Evolutionary conservation across 2,797 vertebrate genomes (phyloP), one percentile per base, ranked within the genome.

Genomic region (Acanthis flammea): DNA sequence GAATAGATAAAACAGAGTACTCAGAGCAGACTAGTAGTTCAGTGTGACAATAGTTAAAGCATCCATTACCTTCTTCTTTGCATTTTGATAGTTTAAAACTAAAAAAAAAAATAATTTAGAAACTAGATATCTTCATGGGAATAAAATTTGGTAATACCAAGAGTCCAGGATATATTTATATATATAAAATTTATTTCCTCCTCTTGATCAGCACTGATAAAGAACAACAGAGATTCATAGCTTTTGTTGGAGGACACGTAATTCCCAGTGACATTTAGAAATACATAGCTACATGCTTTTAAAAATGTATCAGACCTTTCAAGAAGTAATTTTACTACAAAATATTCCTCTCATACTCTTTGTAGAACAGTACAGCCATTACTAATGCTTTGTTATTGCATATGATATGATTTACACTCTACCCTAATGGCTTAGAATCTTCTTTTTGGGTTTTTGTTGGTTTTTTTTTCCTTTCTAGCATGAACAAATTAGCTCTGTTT

Each of bases 401-500:
- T 83, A 66, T 90, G 35, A 85, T 82, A 83, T 85, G 89, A 97
- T 94, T 97, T 91, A 50, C 19, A 12, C n/a, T 97, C 54, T 71
- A 79, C 63, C 92, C 78, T 97, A 94, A 97, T 91, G 82, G 84
- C 87, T 92, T 90, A 55, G 25, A 91, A 81, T 55, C 28, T 44
- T 48, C 54, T 94, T 70, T 41, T 30, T 39, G 6, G 6, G 4
- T 3, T 58, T 17, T n/a, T 39, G 15, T 42, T 7, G 4, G 14
- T 94, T 73, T 48, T 73, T 79, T 84, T 95, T 37, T 63, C 9
- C 9, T 73, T 85, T 90, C 51, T 73, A 93, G 39, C 86, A 70
- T 94, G 94, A 96, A 89, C 65, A 97, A 98, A 97, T 98, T 98
- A 97, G 89, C 91, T 95, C 62, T 95, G 92, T 97, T 98, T 98